A percentile compares a stretch with the other conserved stretches of the same genome.
phyloP scores from a whole-genome alignment of 2,888 invertebrate genomes.

The Pollenia griseotomentosa region DNA sequence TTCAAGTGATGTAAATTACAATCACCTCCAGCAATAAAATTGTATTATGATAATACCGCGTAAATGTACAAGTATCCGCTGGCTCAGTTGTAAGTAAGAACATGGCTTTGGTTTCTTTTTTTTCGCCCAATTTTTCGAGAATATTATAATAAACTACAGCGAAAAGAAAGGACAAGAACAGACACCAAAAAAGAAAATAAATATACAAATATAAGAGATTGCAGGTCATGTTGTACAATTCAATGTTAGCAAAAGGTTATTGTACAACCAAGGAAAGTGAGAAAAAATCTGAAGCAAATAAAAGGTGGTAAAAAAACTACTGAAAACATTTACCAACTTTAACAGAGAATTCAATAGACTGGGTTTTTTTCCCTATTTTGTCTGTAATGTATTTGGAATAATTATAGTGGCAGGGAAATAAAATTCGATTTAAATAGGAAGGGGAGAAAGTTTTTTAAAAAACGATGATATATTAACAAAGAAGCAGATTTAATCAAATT shows the following conservation, averaged over 20 bases:
- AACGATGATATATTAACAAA: too few relatives aligned
- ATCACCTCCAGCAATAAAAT: slow-evolving; percentile 27
- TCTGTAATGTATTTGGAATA: neutral
- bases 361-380: neutral
- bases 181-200: too few relatives aligned
- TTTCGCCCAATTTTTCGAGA: neutral
- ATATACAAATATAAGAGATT: neutral
- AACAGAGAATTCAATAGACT: slow-evolving; percentile 12
- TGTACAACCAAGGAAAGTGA: neutral
- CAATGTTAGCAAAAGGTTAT: neutral
- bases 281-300: neutral
- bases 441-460: too few relatives aligned
- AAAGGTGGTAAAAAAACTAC: neutral
- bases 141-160: neutral
- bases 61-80: neutral
- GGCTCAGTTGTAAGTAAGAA: neutral
- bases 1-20: slow-evolving; percentile 28
- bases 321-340: neutral
- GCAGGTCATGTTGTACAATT: neutral
- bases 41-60: slow-evolving; percentile 11
- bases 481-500: too few relatives aligned
- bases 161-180: neutral
- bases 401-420: neutral
- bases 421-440: too few relatives aligned
- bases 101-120: neutral